Conservation (phyloP, 2,888 invertebrate genomes). For the Synanthedon vespiformis region DNA sequence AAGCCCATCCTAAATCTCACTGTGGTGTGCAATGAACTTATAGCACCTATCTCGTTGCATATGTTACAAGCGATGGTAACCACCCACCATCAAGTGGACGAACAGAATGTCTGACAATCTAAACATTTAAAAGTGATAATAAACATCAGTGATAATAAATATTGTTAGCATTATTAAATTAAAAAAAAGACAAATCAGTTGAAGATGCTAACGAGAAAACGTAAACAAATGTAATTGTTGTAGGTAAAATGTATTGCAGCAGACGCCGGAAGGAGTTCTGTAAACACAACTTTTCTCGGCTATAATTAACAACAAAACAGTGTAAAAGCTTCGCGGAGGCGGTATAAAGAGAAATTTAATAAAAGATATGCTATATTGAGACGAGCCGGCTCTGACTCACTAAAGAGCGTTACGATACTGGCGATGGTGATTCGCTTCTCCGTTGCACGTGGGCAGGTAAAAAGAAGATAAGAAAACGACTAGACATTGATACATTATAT, state of each 20-base stretch:
- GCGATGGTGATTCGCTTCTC: slow-evolving; percentile 5
- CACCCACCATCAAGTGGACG: too few species aligned
- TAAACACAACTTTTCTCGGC: slow-evolving; percentile 35
- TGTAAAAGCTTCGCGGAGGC: slow-evolving; percentile 12
- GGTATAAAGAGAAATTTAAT: slow-evolving; percentile 13
- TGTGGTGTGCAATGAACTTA: too few species aligned
- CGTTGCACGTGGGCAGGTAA: slow-evolving; percentile 12
- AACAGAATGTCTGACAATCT: too few species aligned
- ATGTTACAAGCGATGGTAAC: too few species aligned
- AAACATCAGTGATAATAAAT: too few species aligned
- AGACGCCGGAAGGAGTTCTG: slow-evolving; percentile 37
- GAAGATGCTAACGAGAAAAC: slow-evolving; percentile 3
- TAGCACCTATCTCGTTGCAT: too few species aligned
- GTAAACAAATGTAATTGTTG: slow-evolving; percentile 22
- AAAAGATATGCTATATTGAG: slow-evolving; percentile 10
- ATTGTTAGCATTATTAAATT: too few species aligned
- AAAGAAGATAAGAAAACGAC: slow-evolving; percentile 11
- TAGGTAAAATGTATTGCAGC: slow-evolving; percentile 34
- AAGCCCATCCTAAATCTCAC: too few species aligned
- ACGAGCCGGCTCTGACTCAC: slow-evolving; percentile 14
- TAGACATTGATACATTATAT: slow-evolving; percentile 1
- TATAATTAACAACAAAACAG: slow-evolving; percentile 41
- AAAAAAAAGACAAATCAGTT: too few species aligned
- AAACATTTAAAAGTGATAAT: too few species aligned
- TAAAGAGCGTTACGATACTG: neutral